Evolutionary conservation across 2,113 vertebrate species (phyloP).

Genomic region (Oryctolagus cuniculus): mOryCun1.1 NC_091439.1:46030001-46030500

Average conservation of each 20-base stretch:
- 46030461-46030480: not conserved
- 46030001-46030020: not conserved
- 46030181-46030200: not conserved
- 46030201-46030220: not conserved
- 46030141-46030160: slow-evolving; percentile 10
- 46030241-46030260: not conserved
- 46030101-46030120: not conserved
- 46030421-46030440: not conserved
- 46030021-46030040: not conserved
- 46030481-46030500: slow-evolving; percentile 50
- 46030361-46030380: not conserved
- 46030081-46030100: slow-evolving; percentile 34
- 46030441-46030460: slow-evolving; percentile 13
- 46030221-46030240: slow-evolving; percentile 31
- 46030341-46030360: not conserved
- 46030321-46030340: slow-evolving; percentile 8
- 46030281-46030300: slow-evolving; percentile 17
- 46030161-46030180: not conserved
- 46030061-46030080: slow-evolving; percentile 13
- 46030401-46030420: not conserved
- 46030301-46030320: not conserved
- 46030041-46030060: not conserved
- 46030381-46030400: not conserved
- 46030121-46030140: not conserved
- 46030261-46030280: not conserved